phyloP scores from a whole-genome alignment of 2,888 invertebrate species.

The Acanthacorydalis orientalis region DNA sequence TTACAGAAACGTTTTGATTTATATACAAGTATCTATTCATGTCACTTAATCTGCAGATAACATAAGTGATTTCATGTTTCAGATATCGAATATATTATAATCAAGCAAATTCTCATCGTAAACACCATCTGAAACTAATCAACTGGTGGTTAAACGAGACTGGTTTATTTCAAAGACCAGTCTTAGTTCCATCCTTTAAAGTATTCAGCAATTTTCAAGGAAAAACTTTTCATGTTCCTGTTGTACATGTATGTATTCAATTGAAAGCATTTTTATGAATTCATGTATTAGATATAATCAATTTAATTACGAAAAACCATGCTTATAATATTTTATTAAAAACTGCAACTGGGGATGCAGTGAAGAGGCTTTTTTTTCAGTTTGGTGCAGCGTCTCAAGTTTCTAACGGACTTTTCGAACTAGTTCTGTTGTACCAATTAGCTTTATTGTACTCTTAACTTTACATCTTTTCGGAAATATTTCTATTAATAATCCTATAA shows the following conservation, averaged over 20 bases:
- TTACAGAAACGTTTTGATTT: too few species aligned
- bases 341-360: too few species aligned
- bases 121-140: constrained; percentile 40
- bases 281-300: background rate
- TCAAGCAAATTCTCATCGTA: constrained; percentile 42
- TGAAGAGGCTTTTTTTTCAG: too few species aligned
- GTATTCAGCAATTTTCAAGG: constrained; percentile 50
- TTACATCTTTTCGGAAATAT: too few species aligned
- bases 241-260: constrained; percentile 42
- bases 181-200: constrained; percentile 40
- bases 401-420: too few species aligned
- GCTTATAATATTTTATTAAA: too few species aligned
- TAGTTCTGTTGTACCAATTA: too few species aligned
- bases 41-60: background rate
- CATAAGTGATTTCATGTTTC: constrained; percentile 6
- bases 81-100: constrained; percentile 58
- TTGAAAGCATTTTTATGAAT: background rate
- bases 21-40: too few species aligned
- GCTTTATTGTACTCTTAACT: too few species aligned
- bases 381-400: too few species aligned
- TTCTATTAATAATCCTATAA: too few species aligned
- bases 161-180: constrained; percentile 46
- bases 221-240: constrained; percentile 47
- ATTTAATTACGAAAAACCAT: too few species aligned
- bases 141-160: constrained; percentile 54